These are phyloP conservation scores for Callithrix jacchus DNA, from an alignment of 2,113 vertebrate species.

Conservation along the genomic window DNA sequence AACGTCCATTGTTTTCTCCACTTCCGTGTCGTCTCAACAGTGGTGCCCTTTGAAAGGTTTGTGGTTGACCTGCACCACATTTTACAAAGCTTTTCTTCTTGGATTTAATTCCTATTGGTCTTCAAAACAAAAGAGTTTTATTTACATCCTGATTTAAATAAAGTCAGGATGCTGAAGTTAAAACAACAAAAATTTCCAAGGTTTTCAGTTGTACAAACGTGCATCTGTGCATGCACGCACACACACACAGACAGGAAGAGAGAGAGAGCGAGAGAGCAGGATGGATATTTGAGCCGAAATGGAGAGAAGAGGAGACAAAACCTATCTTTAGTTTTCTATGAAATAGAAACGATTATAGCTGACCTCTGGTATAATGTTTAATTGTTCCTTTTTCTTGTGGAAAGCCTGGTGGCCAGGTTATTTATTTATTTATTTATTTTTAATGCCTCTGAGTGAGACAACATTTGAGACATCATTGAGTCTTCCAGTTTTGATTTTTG, in stretches of 20 bases:
- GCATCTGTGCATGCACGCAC: not conserved
- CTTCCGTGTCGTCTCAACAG: not conserved
- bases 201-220: not conserved
- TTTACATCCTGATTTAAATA: not conserved
- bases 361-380: not conserved
- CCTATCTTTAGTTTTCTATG: not conserved
- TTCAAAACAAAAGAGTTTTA: constrained; percentile 1
- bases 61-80: not conserved
- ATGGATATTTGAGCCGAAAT: not conserved
- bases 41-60: constrained; percentile 16
- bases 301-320: not conserved
- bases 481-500: not conserved
- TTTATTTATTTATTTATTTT: not conserved
- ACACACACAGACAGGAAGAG: not conserved
- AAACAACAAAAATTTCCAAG: not conserved
- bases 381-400: not conserved
- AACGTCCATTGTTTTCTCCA: not conserved
- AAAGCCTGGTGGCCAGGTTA: not conserved
- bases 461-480: not conserved
- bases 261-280: not conserved
- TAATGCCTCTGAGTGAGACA: not conserved
- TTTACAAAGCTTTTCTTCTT: constrained; percentile 19
- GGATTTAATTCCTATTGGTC: constrained; percentile 27
- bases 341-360: not conserved
- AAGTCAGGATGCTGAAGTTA: not conserved